Conservation (phyloP, 2,888 invertebrate species). For the Heterodera filipjevi region DNA sequence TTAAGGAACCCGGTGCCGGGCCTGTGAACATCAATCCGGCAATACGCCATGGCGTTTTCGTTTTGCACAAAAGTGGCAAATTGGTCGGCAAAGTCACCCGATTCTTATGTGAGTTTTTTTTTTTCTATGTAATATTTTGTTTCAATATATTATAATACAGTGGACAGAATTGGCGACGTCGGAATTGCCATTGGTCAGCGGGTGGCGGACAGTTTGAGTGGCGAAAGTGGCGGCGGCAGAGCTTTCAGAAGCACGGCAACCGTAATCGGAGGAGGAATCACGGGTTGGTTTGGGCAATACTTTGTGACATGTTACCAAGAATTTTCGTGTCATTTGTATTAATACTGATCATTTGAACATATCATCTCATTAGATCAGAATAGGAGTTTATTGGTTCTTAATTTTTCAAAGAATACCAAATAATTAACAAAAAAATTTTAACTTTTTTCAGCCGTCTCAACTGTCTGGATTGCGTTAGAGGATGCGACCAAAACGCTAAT, state of each 20-base stretch:
- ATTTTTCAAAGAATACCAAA: too few species aligned
- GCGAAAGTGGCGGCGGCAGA: slow-evolving; percentile 51
- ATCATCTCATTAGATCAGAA: too few species aligned
- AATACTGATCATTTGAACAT: too few species aligned
- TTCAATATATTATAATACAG: slow-evolving; percentile 59
- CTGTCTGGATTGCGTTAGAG: slow-evolving; percentile 75
- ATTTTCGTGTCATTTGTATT: too few species aligned
- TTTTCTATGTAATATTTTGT: background rate
- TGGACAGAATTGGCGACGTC: slow-evolving; percentile 73
- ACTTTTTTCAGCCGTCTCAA: slow-evolving; percentile 15
- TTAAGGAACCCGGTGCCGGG: slow-evolving; percentile 55
- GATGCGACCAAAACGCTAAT: slow-evolving; percentile 75
- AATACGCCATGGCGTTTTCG: slow-evolving; percentile 72
- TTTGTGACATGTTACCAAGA: too few species aligned
- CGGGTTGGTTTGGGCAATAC: slow-evolving; percentile 37
- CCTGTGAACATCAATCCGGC: slow-evolving; percentile 70
- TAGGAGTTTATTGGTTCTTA: too few species aligned
- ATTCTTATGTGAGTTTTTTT: slow-evolving; percentile 70
- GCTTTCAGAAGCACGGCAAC: slow-evolving; percentile 44
- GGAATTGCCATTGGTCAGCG: slow-evolving; percentile 75
- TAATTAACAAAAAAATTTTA: background rate
- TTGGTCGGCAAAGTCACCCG: slow-evolving; percentile 76
- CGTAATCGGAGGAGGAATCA: slow-evolving; percentile 57
- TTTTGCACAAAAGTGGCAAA: slow-evolving; percentile 75
- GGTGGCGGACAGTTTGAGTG: slow-evolving; percentile 70